Percentiles rank a stretch among this genome's conserved stretches.
phyloP scores from a whole-genome alignment of 2,888 invertebrate genomes.

The Pristionchus japonicus region DNA sequence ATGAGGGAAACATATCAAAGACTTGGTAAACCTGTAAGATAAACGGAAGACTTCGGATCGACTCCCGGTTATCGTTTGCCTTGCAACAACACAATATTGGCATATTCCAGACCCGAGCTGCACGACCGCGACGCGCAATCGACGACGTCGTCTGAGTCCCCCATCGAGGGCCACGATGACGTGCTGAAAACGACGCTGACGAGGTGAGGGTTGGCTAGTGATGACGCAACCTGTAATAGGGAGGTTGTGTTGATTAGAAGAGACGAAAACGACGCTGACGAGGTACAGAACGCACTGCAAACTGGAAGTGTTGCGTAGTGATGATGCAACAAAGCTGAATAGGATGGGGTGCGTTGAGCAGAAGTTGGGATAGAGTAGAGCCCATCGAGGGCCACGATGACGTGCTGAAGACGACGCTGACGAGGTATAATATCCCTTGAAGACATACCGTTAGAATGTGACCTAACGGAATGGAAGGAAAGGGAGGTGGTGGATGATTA shows the following conservation, averaged over 20 bases:
- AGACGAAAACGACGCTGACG: constrained; percentile 66
- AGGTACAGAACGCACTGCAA: constrained; percentile 54
- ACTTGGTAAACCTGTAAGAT: too few relatives aligned
- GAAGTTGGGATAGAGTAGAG: too few relatives aligned
- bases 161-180: constrained; percentile 54
- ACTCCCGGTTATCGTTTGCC: too few relatives aligned
- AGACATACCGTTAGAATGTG: too few relatives aligned
- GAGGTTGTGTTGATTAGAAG: constrained; percentile 31
- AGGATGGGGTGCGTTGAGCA: too few relatives aligned
- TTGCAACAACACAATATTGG: neutral
- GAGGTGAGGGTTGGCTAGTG: constrained; percentile 54
- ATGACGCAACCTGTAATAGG: too few relatives aligned
- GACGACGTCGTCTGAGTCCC: constrained; percentile 47
- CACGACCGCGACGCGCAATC: constrained; percentile 53
- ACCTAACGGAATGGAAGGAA: too few relatives aligned
- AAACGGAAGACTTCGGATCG: too few relatives aligned
- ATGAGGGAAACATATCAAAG: too few relatives aligned
- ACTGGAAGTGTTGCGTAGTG: neutral
- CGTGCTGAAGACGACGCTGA: constrained; percentile 68
- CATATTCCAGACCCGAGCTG: constrained; percentile 54
- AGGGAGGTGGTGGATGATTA: too few relatives aligned
- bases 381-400: too few relatives aligned
- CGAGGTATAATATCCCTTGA: constrained; percentile 52
- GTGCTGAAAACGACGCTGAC: constrained; percentile 68
- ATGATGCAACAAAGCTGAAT: too few relatives aligned